Conservation (phyloP, 2,888 invertebrate genomes). For the Pristionchus japonicus region DNA sequence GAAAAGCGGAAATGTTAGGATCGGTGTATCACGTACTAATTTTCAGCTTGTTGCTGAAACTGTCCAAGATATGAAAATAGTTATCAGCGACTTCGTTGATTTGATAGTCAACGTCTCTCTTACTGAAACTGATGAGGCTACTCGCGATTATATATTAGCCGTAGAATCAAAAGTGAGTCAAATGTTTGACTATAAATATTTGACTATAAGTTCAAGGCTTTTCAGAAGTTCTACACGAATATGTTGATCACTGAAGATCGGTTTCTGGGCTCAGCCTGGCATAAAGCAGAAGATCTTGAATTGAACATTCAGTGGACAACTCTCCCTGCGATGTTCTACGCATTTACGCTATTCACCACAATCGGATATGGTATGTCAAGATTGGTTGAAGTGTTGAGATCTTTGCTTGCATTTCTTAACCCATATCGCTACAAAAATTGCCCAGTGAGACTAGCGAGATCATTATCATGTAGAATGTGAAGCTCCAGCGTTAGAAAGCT, state of each 20-base stretch:
- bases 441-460: not conserved
- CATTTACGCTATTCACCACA: slow-evolving; percentile 66
- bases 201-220: not conserved
- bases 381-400: not conserved
- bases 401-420: not conserved
- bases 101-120: not conserved
- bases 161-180: not conserved
- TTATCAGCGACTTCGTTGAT: not conserved
- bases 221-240: slow-evolving; percentile 62
- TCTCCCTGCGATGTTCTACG: slow-evolving; percentile 63
- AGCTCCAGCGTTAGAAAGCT: not conserved
- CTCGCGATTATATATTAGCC: not conserved
- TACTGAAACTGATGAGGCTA: not conserved
- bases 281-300: slow-evolving; percentile 65
- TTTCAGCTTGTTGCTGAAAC: not conserved
- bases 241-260: slow-evolving; percentile 64
- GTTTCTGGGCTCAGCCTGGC: slow-evolving; percentile 65
- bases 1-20: not conserved
- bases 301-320: slow-evolving; percentile 62
- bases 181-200: too few species aligned
- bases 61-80: not conserved
- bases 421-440: not conserved
- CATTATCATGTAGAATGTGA: not conserved
- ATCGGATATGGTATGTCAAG: slow-evolving; percentile 62
- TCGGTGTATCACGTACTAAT: not conserved